Evolutionary conservation across 2,113 vertebrate species (phyloP), one percentile per base, ranked within the genome.

Genomic region (Amazona vittata): DNA sequence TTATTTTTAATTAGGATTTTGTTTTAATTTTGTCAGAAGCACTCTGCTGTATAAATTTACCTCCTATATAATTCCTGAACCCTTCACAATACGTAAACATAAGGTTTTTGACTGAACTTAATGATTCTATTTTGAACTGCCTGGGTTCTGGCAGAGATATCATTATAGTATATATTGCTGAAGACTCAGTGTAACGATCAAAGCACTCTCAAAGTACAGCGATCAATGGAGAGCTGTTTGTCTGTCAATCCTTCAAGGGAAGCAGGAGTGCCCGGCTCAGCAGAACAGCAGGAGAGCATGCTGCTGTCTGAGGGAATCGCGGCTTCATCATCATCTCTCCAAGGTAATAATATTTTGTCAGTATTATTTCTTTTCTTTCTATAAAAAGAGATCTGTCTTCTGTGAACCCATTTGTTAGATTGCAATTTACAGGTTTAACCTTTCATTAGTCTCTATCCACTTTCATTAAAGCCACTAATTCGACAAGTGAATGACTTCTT

Each of bases 391-490:
- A 89, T 69, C 77, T 2, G 19, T 96, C 94, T 89, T 63, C 83
- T 46, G 81, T 79, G 83, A 91, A 94, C 65, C 37, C 75, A 73
- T 93, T 95, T 95, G 93, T 96, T 93, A 96, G 89, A 89, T 50
- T 85, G 95, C 82, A 96, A 92, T 94, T 96, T 91, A 70, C 89
- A 94, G 77, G 81, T 94, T 96, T 96, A 96, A 97, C 89, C 95
- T 96, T 94, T 96, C 94, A 95, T 97, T 96, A 97, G 83, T 92
- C 76, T 95, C 82, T 93, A 92, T 96, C 76, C 55, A 44, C 86
- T 94, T 96, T 92, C 83, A 96, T 96, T 96, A 96, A 95, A 94
- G 77, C 53, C 70, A 73, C 89, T 95, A 95, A 97, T 96, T 94
- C 89, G 92, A 94, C 94, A 96, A 95, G 86, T 70, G 95, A 96